Conservation (phyloP, 2,797 vertebrate species). For the Melanotaenia nigrans region DNA sequence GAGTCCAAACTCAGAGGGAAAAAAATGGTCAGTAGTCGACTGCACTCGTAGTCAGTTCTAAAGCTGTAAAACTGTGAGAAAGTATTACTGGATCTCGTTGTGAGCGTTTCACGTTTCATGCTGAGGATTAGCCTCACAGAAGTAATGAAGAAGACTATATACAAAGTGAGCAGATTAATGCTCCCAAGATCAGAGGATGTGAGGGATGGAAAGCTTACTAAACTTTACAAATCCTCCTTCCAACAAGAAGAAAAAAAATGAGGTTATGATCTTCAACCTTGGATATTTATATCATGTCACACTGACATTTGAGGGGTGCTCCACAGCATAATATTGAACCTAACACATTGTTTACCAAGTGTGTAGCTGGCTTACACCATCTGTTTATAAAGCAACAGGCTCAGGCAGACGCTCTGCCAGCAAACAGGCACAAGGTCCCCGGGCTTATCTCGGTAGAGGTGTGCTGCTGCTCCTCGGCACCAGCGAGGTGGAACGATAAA, state of each 20-base stretch:
- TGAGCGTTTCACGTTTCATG: conserved; percentile 44
- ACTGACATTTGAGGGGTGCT: conserved; percentile 43
- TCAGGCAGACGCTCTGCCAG: conserved; percentile 71
- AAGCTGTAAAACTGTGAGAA: conserved; percentile 24
- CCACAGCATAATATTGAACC: conserved; percentile 56
- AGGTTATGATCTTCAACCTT: conserved; percentile 51
- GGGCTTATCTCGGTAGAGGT: conserved; percentile 79
- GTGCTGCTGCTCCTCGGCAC: conserved; percentile 72
- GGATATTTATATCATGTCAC: conserved; percentile 43
- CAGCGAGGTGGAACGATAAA: conserved; percentile 81
- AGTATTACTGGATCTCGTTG: conserved; percentile 43
- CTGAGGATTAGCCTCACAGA: conserved; percentile 54
- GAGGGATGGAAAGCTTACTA: conserved; percentile 24
- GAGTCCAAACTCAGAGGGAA: conserved; percentile 8
- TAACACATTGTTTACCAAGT: conserved; percentile 64
- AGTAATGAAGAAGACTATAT: conserved; percentile 50
- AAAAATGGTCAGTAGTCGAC: too few species aligned
- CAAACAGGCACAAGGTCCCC: conserved; percentile 70
- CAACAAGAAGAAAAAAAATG: conserved; percentile 7
- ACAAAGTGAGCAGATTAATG: conserved; percentile 39
- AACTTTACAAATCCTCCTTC: conserved; percentile 49
- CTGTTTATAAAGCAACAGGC: conserved; percentile 78
- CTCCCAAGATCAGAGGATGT: conserved; percentile 30
- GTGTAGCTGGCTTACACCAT: conserved; percentile 73
- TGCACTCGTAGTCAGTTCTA: background rate